A percentile compares a stretch with the other conserved stretches of the same genome.
phyloP scores from a whole-genome alignment of 2,113 vertebrate species.

The Dipodomys merriami region DNA sequence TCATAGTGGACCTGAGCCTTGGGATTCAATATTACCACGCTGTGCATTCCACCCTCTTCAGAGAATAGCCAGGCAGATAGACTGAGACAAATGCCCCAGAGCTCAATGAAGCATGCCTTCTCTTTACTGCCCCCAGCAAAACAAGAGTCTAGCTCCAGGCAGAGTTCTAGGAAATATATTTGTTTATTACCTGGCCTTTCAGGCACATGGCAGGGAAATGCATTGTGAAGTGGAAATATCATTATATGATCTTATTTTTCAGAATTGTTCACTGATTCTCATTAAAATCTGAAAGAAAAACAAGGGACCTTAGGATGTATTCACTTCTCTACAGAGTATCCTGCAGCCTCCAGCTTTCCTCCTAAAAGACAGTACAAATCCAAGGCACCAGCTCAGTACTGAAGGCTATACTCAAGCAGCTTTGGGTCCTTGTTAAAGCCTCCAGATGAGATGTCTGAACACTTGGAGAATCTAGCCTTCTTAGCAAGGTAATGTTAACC shows the following conservation, averaged over 20 bases:
- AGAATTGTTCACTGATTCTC: constrained; percentile 39
- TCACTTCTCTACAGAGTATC: neutral
- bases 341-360: neutral
- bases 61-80: neutral
- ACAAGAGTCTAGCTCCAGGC: neutral
- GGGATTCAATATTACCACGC: constrained; percentile 21
- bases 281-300: constrained; percentile 49
- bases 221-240: neutral
- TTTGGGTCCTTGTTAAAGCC: neutral
- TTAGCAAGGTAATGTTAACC: neutral
- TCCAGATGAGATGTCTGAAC: neutral
- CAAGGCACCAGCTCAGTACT: neutral
- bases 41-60: neutral
- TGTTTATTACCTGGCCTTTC: constrained; percentile 39
- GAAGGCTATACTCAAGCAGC: neutral
- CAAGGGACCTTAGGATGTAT: neutral
- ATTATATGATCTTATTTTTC: neutral
- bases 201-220: constrained; percentile 37
- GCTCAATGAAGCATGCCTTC: neutral
- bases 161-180: neutral
- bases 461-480: neutral
- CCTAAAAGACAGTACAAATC: neutral
- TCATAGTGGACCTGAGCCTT: neutral
- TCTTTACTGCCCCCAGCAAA: neutral
- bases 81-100: neutral